Percentiles rank a stretch among this genome's conserved stretches.
phyloP scores from a whole-genome alignment of 2,888 invertebrate species.

The Bedellia somnulentella region DNA sequence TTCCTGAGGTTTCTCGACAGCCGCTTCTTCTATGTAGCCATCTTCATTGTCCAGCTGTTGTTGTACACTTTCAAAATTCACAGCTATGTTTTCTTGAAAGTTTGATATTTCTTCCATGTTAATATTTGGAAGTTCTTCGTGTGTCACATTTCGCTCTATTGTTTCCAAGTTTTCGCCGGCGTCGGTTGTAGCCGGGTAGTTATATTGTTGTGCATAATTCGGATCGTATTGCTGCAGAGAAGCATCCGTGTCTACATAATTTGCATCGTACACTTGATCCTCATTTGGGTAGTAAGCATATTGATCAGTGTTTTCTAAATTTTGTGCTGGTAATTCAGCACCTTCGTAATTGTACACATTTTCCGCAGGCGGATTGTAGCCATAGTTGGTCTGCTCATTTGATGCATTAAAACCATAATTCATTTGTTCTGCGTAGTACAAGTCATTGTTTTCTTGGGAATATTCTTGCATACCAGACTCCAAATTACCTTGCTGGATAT shows the following conservation, averaged over 20 bases:
- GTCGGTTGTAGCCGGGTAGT: slow-evolving; percentile 3
- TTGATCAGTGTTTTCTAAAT: too few species aligned
- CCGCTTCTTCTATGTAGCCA: background rate
- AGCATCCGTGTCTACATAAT: slow-evolving; percentile 5
- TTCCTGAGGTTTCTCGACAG: background rate
- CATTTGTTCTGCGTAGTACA: slow-evolving; percentile 28
- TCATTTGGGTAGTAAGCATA: too few species aligned
- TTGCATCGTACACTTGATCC: slow-evolving; percentile 7
- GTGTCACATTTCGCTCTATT: slow-evolving; percentile 5
- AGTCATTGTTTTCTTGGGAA: slow-evolving; percentile 27
- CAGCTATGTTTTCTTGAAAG: too few species aligned
- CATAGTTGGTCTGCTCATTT: slow-evolving; percentile 11
- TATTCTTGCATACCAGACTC: slow-evolving; percentile 22
- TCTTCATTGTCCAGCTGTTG: slow-evolving; percentile 1
- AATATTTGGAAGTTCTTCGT: slow-evolving; percentile 7
- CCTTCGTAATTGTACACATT: background rate
- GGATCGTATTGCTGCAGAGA: slow-evolving; percentile 26
- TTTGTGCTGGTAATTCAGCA: too few species aligned
- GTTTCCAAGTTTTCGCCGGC: slow-evolving; percentile 10
- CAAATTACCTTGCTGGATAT: too few species aligned
- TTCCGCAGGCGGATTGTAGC: slow-evolving; percentile 10
- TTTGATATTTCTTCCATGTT: slow-evolving; percentile 9
- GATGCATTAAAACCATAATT: slow-evolving; percentile 21
- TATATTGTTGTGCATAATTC: slow-evolving; percentile 32
- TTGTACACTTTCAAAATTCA: background rate